Evolutionary conservation across 2,797 vertebrate species (phyloP).

Genomic region (Leptodactylus fallax): DNA sequence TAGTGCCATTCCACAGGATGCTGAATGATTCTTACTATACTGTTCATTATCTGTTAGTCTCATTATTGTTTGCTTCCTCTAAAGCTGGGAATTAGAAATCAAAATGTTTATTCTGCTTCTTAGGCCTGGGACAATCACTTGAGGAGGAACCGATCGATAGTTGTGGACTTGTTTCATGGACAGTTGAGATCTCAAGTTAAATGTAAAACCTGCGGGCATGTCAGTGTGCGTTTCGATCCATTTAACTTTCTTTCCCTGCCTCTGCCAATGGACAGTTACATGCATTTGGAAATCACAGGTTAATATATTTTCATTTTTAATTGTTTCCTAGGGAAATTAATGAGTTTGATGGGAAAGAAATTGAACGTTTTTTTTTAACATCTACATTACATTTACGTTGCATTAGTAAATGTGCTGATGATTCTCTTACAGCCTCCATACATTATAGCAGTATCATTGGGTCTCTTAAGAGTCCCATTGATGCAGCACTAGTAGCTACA

Average conservation of each 20-base stretch:
- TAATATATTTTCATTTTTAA: slow-evolving; percentile 60
- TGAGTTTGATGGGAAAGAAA: neutral
- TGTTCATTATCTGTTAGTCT: neutral
- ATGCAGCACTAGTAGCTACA: too few relatives aligned
- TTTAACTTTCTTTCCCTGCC: slow-evolving; percentile 98
- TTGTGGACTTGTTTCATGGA: slow-evolving; percentile 97
- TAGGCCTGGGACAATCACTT: slow-evolving; percentile 99
- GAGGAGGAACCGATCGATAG: slow-evolving; percentile 95
- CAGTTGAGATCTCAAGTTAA: slow-evolving; percentile 98
- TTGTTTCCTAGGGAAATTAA: neutral
- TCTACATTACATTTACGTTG: too few relatives aligned
- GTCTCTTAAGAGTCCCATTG: too few relatives aligned
- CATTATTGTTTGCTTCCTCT: neutral
- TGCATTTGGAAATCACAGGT: slow-evolving; percentile 99
- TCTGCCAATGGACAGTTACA: slow-evolving; percentile 98
- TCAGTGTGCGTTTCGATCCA: slow-evolving; percentile 97
- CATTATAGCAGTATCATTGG: too few relatives aligned
- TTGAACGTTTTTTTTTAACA: too few relatives aligned
- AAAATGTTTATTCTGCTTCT: neutral
- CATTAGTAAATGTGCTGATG: too few relatives aligned
- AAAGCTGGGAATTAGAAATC: neutral
- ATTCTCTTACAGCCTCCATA: too few relatives aligned
- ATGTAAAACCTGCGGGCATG: slow-evolving; percentile 97
- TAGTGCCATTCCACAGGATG: neutral
- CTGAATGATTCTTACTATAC: neutral